Evolutionary conservation across 2,797 vertebrate genomes (phyloP).

Genomic region (Acanthurus leucopareius): DNA sequence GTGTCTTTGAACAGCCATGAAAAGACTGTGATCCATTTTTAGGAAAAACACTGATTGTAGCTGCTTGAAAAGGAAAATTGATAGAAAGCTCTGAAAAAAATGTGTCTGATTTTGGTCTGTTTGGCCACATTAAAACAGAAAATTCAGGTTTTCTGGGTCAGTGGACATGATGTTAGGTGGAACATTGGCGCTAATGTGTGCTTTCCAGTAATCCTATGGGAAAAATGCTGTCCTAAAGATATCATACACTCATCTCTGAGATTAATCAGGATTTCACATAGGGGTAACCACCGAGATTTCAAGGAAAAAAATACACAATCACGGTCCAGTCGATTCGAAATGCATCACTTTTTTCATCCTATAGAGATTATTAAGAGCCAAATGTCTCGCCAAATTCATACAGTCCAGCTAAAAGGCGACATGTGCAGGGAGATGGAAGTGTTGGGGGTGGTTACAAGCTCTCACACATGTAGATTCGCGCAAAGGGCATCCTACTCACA

Average conservation of each 20-base stretch:
- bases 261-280: conserved; percentile 38
- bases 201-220: conserved; percentile 45
- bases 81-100: neutral
- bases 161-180: neutral
- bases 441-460: conserved; percentile 8
- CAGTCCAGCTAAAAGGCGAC: conserved; percentile 7
- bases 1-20: conserved; percentile 47
- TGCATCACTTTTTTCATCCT: neutral
- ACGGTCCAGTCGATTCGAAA: neutral
- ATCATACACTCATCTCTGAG: conserved; percentile 37
- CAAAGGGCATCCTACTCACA: conserved; percentile 65
- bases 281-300: neutral
- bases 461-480: conserved; percentile 42
- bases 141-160: conserved; percentile 16
- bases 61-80: neutral
- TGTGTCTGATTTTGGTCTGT: conserved; percentile 1
- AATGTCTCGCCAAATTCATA: conserved; percentile 16
- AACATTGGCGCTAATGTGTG: conserved; percentile 5
- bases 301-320: conserved; percentile 7
- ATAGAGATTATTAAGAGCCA: conserved; percentile 10
- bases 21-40: conserved; percentile 26
- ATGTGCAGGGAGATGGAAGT: neutral
- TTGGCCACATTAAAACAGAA: conserved; percentile 8
- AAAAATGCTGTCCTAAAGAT: neutral
- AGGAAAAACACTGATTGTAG: too few species aligned